Percentiles rank a stretch among this genome's conserved stretches.
Evolutionary conservation across 2,888 invertebrate genomes (phyloP).

Genomic region (Eremobia ochroleuca): DNA sequence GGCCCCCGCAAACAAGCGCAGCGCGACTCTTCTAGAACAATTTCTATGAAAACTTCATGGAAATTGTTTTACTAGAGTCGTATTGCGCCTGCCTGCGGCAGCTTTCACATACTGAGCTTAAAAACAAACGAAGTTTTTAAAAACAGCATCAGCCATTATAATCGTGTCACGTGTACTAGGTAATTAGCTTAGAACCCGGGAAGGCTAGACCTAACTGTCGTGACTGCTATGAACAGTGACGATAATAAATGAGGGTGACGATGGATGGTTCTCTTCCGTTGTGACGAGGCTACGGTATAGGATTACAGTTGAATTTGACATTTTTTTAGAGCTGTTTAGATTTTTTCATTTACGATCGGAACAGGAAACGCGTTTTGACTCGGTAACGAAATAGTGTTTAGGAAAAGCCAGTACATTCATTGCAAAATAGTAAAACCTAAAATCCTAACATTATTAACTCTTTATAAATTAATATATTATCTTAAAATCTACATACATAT

Average conservation of each 20-base stretch:
- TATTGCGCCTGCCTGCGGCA: neutral
- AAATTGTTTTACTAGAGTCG: neutral
- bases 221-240: slow-evolving; percentile 15
- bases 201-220: slow-evolving; percentile 44
- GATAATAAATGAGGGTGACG: slow-evolving; percentile 43
- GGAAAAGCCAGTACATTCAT: neutral
- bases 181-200: slow-evolving; percentile 32
- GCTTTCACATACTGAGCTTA: slow-evolving; percentile 4
- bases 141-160: slow-evolving; percentile 38
- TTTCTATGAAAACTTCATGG: neutral
- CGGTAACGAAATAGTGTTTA: neutral
- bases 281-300: slow-evolving; percentile 22
- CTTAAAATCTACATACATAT: neutral
- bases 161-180: slow-evolving; percentile 52
- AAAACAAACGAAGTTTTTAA: slow-evolving; percentile 30
- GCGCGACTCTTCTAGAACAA: neutral
- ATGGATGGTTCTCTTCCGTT: slow-evolving; percentile 44
- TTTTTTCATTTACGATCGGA: neutral
- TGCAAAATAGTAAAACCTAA: neutral
- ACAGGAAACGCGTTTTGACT: neutral
- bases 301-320: slow-evolving; percentile 6
- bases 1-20: neutral
- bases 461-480: neutral
- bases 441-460: neutral
- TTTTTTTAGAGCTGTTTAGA: neutral